Base-by-base conservation (phyloP, 2,113 vertebrate genomes). In the Peromyscus maniculatus region DNA sequence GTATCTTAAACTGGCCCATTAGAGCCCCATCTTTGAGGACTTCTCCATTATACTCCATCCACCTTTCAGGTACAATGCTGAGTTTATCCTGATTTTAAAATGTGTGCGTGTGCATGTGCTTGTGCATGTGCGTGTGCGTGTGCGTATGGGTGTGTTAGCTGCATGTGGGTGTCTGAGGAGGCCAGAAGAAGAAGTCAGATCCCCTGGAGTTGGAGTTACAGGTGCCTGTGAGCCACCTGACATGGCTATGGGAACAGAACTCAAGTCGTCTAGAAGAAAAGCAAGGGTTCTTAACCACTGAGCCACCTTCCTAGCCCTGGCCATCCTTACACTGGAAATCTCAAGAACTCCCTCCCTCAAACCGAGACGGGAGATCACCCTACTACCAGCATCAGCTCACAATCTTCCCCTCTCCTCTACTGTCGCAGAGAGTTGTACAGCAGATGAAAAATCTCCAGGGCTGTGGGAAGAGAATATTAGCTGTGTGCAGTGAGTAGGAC, bases 41-140 rank as follows among this genome's bases (percentile, higher is more conserved):
- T 62, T 95, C 84, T 66, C 39, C 36, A n/a, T 86, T 26, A 66
- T 43, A 22, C 16, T 2, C 12, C 64, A 84, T 55, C 5, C 62
- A 52, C 33, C 26, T 89, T 94, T 93, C 39, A 80, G 64, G 46
- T 71, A 59, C 1, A 21, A 11, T 80, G 31, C 62, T 72, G 22
- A 71, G 79, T 33, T 62, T 89, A n/a, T 15, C 22, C 39, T 9
- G n/a, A 93, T 72, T 84, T 88, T 91, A 79, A 94, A 95, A 87
- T 7, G 31, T 67, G 66, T 67, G 33, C 19, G 6, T n/a, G 16
- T 71, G 15, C 16, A 3, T 75, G 72, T 75, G n/a, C 11, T 39
- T 43, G 24, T 67, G 24, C 24, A 7, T 26, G 62, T 64, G 5
- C 19, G 36, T 72, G 36, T 72, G 71, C n/a, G 6, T 21, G 6